Evolutionary conservation across 2,113 vertebrate genomes (phyloP).

Genomic region (Rhinichthys klamathensis): DNA sequence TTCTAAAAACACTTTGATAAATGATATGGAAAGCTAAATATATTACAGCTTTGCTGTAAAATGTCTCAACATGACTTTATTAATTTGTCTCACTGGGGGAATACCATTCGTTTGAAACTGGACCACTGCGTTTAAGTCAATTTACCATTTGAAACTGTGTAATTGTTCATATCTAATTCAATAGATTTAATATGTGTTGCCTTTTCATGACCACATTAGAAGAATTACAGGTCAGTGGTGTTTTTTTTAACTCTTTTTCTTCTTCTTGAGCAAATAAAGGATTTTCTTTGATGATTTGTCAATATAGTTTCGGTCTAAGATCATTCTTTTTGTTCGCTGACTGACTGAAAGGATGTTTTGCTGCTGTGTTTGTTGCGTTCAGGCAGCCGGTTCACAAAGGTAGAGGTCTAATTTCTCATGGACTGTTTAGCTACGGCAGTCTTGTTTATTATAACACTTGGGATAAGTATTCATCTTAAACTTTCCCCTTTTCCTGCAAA

Average conservation of each 20-base stretch:
- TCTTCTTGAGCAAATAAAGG: slow-evolving; percentile 1
- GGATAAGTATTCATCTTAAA: not conserved
- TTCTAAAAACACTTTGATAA: slow-evolving; percentile 73
- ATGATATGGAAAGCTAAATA: slow-evolving; percentile 67
- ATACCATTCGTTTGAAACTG: not conserved
- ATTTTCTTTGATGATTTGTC: not conserved
- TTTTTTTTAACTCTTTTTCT: not conserved
- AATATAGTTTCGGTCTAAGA: not conserved
- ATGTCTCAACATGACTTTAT: slow-evolving; percentile 30
- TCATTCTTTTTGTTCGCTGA: not conserved
- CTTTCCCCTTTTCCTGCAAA: not conserved
- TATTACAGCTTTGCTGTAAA: slow-evolving; percentile 51
- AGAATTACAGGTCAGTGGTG: not conserved
- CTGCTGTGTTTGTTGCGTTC: not conserved
- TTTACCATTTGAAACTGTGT: not conserved
- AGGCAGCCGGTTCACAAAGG: not conserved
- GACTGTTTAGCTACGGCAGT: not conserved
- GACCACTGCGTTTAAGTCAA: not conserved
- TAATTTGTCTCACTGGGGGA: not conserved
- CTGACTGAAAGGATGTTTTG: not conserved
- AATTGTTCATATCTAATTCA: not conserved
- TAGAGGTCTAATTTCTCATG: not conserved
- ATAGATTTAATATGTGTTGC: slow-evolving; percentile 8
- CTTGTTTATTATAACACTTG: not conserved
- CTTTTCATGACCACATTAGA: not conserved